A percentile compares a stretch with the other conserved stretches of the same genome.
Conservation (phyloP, 2,113 vertebrate species). For the Bos indicus region DNA sequence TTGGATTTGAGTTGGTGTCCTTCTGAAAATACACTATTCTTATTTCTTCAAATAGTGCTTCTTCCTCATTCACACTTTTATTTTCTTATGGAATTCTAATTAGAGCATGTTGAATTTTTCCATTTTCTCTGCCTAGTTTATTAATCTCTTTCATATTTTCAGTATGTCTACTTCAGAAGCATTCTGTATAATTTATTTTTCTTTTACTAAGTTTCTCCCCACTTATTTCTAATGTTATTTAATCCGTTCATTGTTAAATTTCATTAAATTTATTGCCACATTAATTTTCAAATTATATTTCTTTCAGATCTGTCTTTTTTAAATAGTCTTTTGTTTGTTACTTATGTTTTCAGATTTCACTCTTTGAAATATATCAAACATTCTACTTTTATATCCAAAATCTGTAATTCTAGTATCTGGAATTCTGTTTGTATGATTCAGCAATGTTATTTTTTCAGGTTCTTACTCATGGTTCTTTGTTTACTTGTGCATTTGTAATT, state of each 20-base stretch:
- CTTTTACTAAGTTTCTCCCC: not conserved
- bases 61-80: not conserved
- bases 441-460: not conserved
- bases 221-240: not conserved
- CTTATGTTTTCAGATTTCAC: not conserved
- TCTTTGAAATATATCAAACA: not conserved
- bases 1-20: not conserved
- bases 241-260: conserved; percentile 3
- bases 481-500: not conserved
- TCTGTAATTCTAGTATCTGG: not conserved
- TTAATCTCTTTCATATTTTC: not conserved
- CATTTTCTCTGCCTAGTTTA: not conserved
- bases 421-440: not conserved
- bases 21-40: not conserved
- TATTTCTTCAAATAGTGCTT: not conserved
- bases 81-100: not conserved
- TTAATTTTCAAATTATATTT: conserved; percentile 16
- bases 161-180: not conserved
- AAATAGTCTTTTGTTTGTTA: not conserved
- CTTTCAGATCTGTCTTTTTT: not conserved
- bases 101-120: not conserved
- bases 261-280: not conserved
- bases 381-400: not conserved
- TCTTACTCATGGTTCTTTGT: not conserved
- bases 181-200: not conserved